phyloP scores from a whole-genome alignment of 2,797 vertebrate genomes.

The Artibeus lituratus region DNA sequence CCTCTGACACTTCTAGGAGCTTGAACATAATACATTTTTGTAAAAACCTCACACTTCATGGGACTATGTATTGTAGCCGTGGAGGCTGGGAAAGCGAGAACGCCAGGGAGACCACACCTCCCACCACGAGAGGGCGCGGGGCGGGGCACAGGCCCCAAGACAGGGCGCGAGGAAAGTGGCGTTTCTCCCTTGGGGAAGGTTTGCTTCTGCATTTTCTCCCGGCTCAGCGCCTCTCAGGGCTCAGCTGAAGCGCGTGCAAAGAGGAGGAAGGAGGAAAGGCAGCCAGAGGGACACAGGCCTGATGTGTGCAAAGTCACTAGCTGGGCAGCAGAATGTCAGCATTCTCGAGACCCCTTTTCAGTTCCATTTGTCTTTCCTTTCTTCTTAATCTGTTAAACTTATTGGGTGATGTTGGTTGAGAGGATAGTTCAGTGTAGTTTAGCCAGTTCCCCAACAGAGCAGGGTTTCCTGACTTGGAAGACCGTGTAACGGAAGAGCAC shows the following conservation, averaged over 20 bases:
- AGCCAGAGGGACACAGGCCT: not conserved
- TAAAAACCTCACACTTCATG: not conserved
- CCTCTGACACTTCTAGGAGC: slow-evolving; percentile 47
- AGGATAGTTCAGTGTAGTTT: not conserved
- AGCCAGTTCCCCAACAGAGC: not conserved
- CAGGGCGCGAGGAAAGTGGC: not conserved
- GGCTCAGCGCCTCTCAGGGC: not conserved
- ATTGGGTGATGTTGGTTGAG: not conserved
- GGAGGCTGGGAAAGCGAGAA: not conserved
- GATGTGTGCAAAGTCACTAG: not conserved
- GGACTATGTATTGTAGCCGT: not conserved
- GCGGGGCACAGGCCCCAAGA: not conserved
- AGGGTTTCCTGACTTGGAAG: not conserved
- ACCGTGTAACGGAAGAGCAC: not conserved
- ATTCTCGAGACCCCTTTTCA: not conserved
- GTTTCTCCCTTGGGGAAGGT: not conserved
- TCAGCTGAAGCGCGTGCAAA: not conserved
- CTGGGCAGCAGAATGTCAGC: not conserved
- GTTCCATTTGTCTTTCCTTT: not conserved
- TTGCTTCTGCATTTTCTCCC: not conserved
- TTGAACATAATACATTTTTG: not conserved
- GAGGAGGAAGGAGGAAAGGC: not conserved
- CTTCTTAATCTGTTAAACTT: not conserved
- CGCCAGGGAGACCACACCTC: not conserved
- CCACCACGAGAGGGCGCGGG: not conserved